Conservation (phyloP, 2,888 invertebrate species). For the Portevinia maculata region DNA sequence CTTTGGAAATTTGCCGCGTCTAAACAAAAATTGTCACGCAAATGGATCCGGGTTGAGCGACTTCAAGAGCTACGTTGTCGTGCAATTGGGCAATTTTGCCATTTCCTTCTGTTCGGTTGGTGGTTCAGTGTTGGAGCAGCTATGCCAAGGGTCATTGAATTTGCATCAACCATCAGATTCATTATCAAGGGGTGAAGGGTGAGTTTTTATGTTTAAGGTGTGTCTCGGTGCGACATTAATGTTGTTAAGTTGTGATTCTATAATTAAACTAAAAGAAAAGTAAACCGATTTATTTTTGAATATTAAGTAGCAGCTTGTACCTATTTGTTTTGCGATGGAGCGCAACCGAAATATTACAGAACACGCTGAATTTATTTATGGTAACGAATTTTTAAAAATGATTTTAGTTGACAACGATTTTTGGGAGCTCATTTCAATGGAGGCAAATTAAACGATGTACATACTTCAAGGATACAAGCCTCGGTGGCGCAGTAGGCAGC, state of each 20-base stretch:
- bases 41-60: slow-evolving; percentile 21
- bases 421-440: no score
- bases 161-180: slow-evolving; percentile 27
- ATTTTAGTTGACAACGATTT: no score
- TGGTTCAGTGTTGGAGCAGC: slow-evolving; percentile 34
- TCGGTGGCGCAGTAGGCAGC: slow-evolving; percentile 82
- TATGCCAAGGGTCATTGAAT: slow-evolving; percentile 66
- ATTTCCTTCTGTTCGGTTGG: slow-evolving; percentile 27
- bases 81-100: slow-evolving; percentile 62
- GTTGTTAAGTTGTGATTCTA: background rate
- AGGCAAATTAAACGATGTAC: background rate
- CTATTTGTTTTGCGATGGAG: background rate
- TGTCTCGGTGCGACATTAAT: background rate
- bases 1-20: slow-evolving; percentile 37
- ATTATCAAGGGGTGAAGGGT: background rate
- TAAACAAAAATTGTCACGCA: slow-evolving; percentile 41
- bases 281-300: slow-evolving; percentile 15
- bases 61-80: slow-evolving; percentile 44
- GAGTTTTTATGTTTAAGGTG: background rate
- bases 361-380: no score
- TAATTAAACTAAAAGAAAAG: background rate
- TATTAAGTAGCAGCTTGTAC: background rate
- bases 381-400: no score
- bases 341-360: slow-evolving; percentile 3
- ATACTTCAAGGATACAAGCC: slow-evolving; percentile 74